Evolutionary conservation across 1,140 invertebrate genomes (phyloP).

Genomic region (Gryllus bimaculatus): DNA sequence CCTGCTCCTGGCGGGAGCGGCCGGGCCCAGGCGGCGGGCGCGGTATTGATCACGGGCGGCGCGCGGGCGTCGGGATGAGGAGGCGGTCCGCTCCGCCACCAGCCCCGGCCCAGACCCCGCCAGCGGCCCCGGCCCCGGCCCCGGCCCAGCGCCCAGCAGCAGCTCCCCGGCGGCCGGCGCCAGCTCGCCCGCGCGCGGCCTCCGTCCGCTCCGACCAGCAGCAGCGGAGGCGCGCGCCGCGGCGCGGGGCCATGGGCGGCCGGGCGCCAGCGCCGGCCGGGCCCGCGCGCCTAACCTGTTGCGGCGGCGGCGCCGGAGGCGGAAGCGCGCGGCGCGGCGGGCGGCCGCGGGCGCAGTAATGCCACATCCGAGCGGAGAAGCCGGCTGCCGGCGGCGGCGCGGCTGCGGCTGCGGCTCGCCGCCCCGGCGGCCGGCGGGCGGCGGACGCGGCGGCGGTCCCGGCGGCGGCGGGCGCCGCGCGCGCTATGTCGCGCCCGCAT

Average conservation of each 20-base stretch:
- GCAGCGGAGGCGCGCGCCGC: no score
- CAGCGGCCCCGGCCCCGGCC: no score
- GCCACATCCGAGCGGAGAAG: neutral
- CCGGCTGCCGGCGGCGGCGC: neutral
- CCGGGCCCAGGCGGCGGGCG: no score
- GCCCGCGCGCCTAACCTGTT: neutral
- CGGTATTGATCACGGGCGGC: neutral
- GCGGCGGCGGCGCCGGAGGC: no score
- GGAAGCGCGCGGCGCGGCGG: no score
- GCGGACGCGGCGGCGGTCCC: no score
- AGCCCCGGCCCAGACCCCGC: neutral
- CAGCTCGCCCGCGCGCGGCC: neutral
- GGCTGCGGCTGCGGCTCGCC: neutral
- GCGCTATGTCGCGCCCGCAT: constrained; percentile 28
- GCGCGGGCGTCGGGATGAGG: neutral
- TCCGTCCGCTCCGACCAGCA: neutral
- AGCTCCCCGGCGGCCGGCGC: neutral
- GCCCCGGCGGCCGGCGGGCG: no score
- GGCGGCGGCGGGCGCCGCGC: no score
- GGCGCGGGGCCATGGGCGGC: neutral
- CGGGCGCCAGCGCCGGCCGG: no score
- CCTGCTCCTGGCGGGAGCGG: neutral
- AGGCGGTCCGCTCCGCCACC: no score
- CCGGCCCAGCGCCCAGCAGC: no score
- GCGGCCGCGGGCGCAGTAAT: neutral